Evolutionary conservation across 1,140 invertebrate genomes (phyloP).

Genomic region (Saccostrea echinata): DNA sequence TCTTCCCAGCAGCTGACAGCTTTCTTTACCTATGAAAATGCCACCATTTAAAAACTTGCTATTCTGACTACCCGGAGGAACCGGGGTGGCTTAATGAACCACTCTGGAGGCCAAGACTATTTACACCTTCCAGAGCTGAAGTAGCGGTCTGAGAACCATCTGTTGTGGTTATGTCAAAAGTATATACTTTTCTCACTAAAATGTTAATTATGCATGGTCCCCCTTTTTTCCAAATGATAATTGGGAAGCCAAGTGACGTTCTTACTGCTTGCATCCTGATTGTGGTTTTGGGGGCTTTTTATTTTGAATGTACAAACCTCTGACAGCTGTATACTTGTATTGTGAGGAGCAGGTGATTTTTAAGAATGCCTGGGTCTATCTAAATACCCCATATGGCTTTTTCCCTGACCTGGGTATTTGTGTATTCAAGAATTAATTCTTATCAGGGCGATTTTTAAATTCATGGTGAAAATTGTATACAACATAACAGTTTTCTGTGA

Average conservation of each 20-base stretch:
- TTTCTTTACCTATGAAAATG: conserved; percentile 15
- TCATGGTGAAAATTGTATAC: conserved; percentile 21
- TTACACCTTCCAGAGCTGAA: background rate
- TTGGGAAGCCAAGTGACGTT: background rate
- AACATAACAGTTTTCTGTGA: background rate
- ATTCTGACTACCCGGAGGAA: background rate
- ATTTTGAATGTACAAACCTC: background rate
- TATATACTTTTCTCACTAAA: background rate
- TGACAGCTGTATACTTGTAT: conserved; percentile 9
- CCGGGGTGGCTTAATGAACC: conserved; percentile 2
- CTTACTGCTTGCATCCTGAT: background rate
- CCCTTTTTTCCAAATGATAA: background rate
- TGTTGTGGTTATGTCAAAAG: background rate
- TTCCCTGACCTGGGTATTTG: conserved; percentile 30
- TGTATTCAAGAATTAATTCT: conserved; percentile 36
- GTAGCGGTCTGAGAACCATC: background rate
- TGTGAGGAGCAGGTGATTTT: conserved; percentile 16
- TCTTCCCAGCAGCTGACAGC: conserved; percentile 1
- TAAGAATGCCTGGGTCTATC: background rate
- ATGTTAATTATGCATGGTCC: conserved; percentile 1
- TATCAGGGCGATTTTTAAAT: conserved; percentile 31
- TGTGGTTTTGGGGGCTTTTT: background rate
- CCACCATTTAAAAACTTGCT: background rate
- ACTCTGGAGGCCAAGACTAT: background rate
- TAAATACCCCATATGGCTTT: conserved; percentile 24